These are phyloP conservation scores for Pycnonotus jocosus DNA, from an alignment of 2,113 vertebrate species.

Conservation along the genomic window DNA sequence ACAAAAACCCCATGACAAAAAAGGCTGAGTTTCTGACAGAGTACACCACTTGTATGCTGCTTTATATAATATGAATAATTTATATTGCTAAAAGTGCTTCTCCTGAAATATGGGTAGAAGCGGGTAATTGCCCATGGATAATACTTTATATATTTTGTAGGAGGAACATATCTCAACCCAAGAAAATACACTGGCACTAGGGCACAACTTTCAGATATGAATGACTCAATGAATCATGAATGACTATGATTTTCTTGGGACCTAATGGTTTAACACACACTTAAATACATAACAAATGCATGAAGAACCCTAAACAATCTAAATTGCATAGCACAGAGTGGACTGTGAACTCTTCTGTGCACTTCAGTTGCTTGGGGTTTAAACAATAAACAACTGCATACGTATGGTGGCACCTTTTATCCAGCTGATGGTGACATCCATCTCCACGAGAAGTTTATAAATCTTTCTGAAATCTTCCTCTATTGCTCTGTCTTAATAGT, in stretches of 20 bases:
- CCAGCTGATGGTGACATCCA: not conserved
- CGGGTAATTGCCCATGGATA: slow-evolving; percentile 69
- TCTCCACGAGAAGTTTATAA: not conserved
- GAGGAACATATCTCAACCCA: slow-evolving; percentile 61
- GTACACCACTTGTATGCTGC: slow-evolving; percentile 37
- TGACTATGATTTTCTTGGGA: slow-evolving; percentile 61
- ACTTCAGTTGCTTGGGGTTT: slow-evolving; percentile 2
- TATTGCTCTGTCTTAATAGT: slow-evolving; percentile 29
- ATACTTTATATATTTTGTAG: slow-evolving; percentile 71
- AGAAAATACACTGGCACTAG: slow-evolving; percentile 39
- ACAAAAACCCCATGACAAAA: not conserved
- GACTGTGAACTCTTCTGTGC: slow-evolving; percentile 19
- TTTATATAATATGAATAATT: slow-evolving; percentile 71
- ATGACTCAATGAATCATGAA: slow-evolving; percentile 72
- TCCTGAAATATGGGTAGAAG: slow-evolving; percentile 62
- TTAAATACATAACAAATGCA: slow-evolving; percentile 62
- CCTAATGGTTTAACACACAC: slow-evolving; percentile 62
- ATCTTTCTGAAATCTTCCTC: slow-evolving; percentile 7
- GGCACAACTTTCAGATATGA: slow-evolving; percentile 66
- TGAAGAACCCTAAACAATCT: slow-evolving; percentile 22
- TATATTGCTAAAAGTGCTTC: slow-evolving; percentile 64
- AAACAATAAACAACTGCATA: slow-evolving; percentile 39
- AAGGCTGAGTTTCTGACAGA: slow-evolving; percentile 40
- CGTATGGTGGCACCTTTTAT: not conserved
- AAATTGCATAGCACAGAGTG: not conserved